Evolutionary conservation across 2,888 invertebrate species (phyloP).

Genomic region (Deroplatys truncata): DNA sequence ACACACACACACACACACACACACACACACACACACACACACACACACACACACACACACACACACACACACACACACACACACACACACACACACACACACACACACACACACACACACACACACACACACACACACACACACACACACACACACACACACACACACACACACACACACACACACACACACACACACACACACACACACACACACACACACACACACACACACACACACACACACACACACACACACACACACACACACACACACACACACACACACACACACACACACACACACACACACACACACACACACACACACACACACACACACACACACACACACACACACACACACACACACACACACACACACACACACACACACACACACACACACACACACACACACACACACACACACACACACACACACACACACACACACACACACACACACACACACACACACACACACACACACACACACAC

Average conservation of each 20-base stretch:
- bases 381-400: neutral
- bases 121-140: neutral
- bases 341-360: neutral
- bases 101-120: neutral
- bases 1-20: neutral
- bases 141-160: neutral
- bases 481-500: neutral
- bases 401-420: neutral
- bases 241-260: neutral
- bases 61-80: neutral
- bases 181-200: neutral
- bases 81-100: neutral
- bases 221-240: neutral
- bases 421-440: neutral
- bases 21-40: neutral
- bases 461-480: neutral
- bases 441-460: neutral
- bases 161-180: neutral
- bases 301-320: neutral
- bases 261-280: neutral
- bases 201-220: neutral
- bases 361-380: neutral
- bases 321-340: neutral
- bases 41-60: neutral
- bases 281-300: neutral